These are phyloP conservation scores for Triops longicaudatus DNA, from an alignment of 1,140 invertebrate species.

Conservation along the genomic window DNA sequence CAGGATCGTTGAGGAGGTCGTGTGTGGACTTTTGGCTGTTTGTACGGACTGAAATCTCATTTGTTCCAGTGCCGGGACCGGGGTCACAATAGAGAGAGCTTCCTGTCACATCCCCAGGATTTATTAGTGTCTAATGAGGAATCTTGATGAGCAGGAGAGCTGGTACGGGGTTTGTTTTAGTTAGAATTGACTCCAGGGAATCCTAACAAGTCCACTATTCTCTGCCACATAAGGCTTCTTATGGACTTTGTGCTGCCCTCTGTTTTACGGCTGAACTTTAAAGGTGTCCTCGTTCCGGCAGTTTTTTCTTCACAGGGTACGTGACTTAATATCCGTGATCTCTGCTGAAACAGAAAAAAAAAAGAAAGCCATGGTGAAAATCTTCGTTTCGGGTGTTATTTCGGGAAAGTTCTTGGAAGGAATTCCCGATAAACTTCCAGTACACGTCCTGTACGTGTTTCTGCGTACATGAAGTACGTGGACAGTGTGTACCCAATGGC, in stretches of 20 bases:
- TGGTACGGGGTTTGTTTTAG: neutral
- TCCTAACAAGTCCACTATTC: neutral
- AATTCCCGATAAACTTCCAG: too few species aligned
- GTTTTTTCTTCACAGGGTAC: neutral
- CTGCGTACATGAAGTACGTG: too few species aligned
- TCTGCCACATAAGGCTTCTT: neutral
- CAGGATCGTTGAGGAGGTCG: neutral
- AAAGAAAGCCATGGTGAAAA: too few species aligned
- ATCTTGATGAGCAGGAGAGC: conserved; percentile 1
- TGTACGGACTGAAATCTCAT: neutral
- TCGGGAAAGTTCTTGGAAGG: too few species aligned
- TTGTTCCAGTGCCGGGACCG: neutral
- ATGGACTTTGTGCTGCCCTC: neutral
- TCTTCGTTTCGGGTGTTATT: too few species aligned
- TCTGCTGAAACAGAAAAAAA: too few species aligned
- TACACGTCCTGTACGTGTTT: too few species aligned
- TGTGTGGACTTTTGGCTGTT: neutral
- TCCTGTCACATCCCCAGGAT: neutral
- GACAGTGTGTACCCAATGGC: too few species aligned
- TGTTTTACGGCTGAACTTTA: neutral
- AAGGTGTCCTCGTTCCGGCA: conserved; percentile 16
- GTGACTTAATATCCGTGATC: too few species aligned
- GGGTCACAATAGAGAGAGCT: neutral
- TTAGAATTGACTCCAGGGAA: neutral
- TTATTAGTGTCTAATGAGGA: conserved; percentile 12